A percentile compares a stretch with the other conserved stretches of the same genome.
These are phyloP conservation scores for Ischnura elegans DNA, from an alignment of 2,888 invertebrate species.

Conservation along the genomic window DNA sequence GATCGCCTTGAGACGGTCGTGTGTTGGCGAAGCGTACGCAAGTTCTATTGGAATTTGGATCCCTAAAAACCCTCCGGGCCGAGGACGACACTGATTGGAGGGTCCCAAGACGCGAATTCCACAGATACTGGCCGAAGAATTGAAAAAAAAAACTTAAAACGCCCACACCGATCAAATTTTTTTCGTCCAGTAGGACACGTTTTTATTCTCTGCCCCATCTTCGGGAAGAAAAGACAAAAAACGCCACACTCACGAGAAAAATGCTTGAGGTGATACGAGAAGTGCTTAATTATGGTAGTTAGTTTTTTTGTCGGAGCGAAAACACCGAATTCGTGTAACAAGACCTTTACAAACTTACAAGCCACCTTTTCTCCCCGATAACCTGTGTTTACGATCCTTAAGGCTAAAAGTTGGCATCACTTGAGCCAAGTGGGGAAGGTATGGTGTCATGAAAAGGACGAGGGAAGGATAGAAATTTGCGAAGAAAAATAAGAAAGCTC, in stretches of 20 bases:
- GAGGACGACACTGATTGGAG: background rate
- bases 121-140: background rate
- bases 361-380: conserved; percentile 37
- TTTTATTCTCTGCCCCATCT: background rate
- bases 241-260: background rate
- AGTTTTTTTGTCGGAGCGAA: background rate
- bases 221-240: background rate
- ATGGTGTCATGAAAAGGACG: too few relatives aligned
- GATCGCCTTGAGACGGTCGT: background rate
- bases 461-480: background rate
- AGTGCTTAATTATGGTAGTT: conserved; percentile 32
- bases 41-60: background rate
- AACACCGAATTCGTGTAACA: conserved; percentile 36
- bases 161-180: background rate
- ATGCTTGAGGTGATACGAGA: background rate
- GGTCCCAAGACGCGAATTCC: background rate
- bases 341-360: conserved; percentile 61
- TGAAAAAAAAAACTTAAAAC: background rate
- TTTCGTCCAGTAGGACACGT: background rate
- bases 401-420: conserved; percentile 31
- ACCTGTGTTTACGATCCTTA: conserved; percentile 45
- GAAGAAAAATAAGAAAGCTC: background rate
- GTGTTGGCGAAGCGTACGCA: background rate
- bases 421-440: background rate
- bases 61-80: background rate